These are phyloP conservation scores for Cyprinus carpio DNA, from an alignment of 2,113 vertebrate genomes.

Conservation along the genomic window DNA sequence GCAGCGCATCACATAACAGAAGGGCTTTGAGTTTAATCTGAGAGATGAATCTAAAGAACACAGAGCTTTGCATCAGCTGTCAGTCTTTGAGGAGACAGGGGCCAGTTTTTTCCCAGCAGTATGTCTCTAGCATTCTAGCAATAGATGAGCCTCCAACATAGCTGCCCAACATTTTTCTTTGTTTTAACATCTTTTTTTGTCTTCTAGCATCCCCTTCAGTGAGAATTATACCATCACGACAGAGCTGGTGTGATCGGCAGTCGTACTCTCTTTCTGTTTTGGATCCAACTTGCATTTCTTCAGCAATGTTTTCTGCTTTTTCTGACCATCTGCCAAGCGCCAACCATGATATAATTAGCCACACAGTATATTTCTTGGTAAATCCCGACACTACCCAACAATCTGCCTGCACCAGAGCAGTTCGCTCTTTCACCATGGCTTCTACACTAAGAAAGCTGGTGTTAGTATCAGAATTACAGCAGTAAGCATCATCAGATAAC, in stretches of 20 bases:
- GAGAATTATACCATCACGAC: not conserved
- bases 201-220: not conserved
- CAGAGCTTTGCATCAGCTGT: not conserved
- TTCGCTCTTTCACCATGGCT: not conserved
- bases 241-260: not conserved
- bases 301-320: not conserved
- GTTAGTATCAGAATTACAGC: not conserved
- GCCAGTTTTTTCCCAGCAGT: not conserved
- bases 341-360: not conserved
- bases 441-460: not conserved
- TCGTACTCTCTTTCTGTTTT: not conserved
- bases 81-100: constrained; percentile 5
- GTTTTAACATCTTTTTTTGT: not conserved
- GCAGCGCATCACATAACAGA: not conserved
- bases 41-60: constrained; percentile 19
- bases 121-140: constrained; percentile 24
- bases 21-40: constrained; percentile 3
- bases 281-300: not conserved
- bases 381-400: not conserved
- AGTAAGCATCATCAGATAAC: not conserved
- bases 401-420: not conserved
- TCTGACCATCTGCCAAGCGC: not conserved
- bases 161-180: constrained; percentile 29
- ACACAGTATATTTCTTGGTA: not conserved
- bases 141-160: constrained; percentile 21